Evolutionary conservation across 2,113 vertebrate species (phyloP), one percentile per base, ranked within the genome.

Genomic region (Tachysurus vachellii): DNA sequence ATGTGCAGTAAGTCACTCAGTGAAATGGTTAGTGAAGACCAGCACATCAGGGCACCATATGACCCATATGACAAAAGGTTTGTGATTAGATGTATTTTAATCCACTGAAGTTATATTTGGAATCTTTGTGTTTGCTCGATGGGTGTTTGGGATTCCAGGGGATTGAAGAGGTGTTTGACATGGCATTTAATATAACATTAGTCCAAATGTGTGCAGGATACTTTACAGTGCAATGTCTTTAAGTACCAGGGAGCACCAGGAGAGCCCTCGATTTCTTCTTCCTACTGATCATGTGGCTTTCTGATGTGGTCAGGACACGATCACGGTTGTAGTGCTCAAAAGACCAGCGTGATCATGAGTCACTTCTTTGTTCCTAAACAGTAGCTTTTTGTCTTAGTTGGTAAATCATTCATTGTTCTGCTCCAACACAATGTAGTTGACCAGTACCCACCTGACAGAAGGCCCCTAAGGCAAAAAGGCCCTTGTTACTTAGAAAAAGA

Each of bases 361-460:
- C 53, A 70, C 42, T 66, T 82, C 88, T 89, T 90, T 89, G 89
- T 88, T 88, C 75, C 50, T 66, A 36, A 90, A 86, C 87, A 77
- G 62, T 86, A 56, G 56, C 87, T 84, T 83, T 77, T 87, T 90
- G 85, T 90, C 64, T 85, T 28, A 31, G 64, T 54, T 62, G 42
- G 64, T 88, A 85, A 90, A 82, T 88, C 47, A 10, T 23, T 56
- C 36, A 85, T 88, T 90, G 87, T 88, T 70, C 36, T 64, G 62
- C 44, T 82, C 85, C n/a, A 64, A n/a, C 31, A 70, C 80, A 82
- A 70, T 88, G 71, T 76, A 54, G 62, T 50, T 77, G 71, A 89
- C 84, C 79, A 13, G 26, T 61, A 87, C 76, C 57, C 50, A 80
- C 28, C 57, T 77, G 71, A 83, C 76, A 36, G 79, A 80, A 57